Conservation (phyloP, 2,797 vertebrate species). For the Tamandua tetradactyla region DNA sequence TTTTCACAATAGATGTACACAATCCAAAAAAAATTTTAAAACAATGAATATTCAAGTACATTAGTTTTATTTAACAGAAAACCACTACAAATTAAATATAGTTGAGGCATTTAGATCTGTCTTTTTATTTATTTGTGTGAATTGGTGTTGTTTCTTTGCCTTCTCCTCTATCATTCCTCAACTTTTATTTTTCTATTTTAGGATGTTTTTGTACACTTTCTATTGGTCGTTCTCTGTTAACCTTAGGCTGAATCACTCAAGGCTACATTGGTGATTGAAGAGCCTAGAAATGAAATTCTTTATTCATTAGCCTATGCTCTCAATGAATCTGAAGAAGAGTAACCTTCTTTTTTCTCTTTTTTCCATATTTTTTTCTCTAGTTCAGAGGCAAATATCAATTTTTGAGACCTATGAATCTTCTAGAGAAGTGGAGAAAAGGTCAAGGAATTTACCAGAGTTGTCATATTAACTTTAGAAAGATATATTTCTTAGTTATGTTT, state of each 20-base stretch:
- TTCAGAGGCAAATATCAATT: conserved; percentile 12
- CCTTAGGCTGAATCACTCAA: not conserved
- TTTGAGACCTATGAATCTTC: not conserved
- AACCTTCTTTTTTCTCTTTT: not conserved
- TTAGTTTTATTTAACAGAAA: conserved; percentile 70
- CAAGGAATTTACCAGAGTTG: not conserved
- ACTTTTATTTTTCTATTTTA: conserved; percentile 5
- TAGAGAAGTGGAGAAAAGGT: not conserved
- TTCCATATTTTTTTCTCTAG: not conserved
- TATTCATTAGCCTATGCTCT: not conserved
- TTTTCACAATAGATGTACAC: conserved; percentile 40
- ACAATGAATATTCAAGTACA: conserved; percentile 68
- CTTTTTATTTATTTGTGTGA: conserved; percentile 48
- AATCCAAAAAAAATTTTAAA: conserved; percentile 72
- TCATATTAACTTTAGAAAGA: not conserved
- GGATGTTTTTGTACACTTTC: conserved; percentile 1
- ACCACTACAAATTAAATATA: conserved; percentile 70
- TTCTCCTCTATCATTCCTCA: conserved; percentile 33
- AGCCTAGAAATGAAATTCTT: conserved; percentile 1
- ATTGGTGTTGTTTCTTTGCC: conserved; percentile 42
- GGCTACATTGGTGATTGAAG: not conserved
- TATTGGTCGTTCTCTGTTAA: not conserved
- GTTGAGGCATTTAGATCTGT: not conserved
- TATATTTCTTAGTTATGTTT: not conserved
- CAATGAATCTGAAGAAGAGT: not conserved